phyloP scores from a whole-genome alignment of 2,888 invertebrate genomes.

The Brachycybe producta region DNA sequence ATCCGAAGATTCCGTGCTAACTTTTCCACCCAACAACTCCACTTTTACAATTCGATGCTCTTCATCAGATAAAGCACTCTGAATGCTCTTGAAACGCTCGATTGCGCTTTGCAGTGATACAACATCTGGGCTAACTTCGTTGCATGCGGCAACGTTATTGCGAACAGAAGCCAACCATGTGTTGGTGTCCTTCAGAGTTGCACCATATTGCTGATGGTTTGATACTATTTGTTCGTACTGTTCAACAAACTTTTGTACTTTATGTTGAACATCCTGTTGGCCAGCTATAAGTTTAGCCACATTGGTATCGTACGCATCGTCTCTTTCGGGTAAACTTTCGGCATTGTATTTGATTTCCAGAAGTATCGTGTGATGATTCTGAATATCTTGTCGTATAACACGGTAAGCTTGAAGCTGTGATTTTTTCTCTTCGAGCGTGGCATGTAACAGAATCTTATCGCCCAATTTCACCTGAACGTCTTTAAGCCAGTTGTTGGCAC shows the following conservation, averaged over 20 bases:
- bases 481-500: slow-evolving; percentile 63
- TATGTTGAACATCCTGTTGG: slow-evolving; percentile 17
- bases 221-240: slow-evolving; percentile 75
- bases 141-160: slow-evolving; percentile 65
- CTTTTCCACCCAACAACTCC: slow-evolving; percentile 70
- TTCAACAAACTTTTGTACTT: slow-evolving; percentile 48
- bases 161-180: slow-evolving; percentile 77
- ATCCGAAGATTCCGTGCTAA: slow-evolving; percentile 71
- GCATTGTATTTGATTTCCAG: slow-evolving; percentile 66
- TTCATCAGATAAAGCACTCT: slow-evolving; percentile 69
- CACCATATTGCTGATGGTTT: slow-evolving; percentile 76
- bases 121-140: slow-evolving; percentile 67
- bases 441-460: slow-evolving; percentile 62
- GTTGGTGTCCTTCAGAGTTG: slow-evolving; percentile 69
- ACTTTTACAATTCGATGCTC: slow-evolving; percentile 69
- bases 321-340: slow-evolving; percentile 56
- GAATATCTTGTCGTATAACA: slow-evolving; percentile 61
- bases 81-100: slow-evolving; percentile 52
- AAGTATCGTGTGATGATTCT: slow-evolving; percentile 71
- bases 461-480: slow-evolving; percentile 60
- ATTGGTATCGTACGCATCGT: slow-evolving; percentile 8
- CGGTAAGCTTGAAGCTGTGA: slow-evolving; percentile 74
- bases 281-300: slow-evolving; percentile 9
- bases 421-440: slow-evolving; percentile 81
- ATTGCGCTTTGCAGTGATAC: slow-evolving; percentile 74